These are phyloP conservation scores for Trissolcus brochymenae DNA, from an alignment of 2,888 invertebrate genomes.

Conservation along the genomic window DNA sequence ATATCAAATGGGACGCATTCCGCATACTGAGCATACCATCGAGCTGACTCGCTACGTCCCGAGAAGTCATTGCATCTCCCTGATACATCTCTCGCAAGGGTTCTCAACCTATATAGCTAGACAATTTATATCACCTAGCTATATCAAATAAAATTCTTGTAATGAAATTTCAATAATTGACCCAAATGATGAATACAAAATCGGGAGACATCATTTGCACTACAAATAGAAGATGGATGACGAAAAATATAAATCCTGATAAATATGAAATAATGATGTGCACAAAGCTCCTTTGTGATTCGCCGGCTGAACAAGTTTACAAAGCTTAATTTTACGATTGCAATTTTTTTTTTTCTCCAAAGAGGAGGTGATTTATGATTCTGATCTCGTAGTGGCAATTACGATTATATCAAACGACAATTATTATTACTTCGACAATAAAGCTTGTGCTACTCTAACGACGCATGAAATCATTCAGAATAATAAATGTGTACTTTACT, in stretches of 20 bases:
- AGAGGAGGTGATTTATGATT: conserved; percentile 51
- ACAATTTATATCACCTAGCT: background rate
- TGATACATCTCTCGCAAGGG: conserved; percentile 43
- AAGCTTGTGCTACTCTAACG: conserved; percentile 49
- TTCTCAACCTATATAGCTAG: conserved; percentile 57
- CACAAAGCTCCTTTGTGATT: conserved; percentile 20
- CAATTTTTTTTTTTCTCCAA: conserved; percentile 44
- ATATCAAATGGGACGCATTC: conserved; percentile 71
- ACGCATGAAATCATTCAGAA: conserved; percentile 54
- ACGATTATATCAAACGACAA: conserved; percentile 57
- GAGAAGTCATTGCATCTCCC: conserved; percentile 58
- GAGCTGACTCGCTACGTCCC: conserved; percentile 58
- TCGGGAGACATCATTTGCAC: no score
- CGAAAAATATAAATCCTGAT: background rate
- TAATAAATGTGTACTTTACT: conserved; percentile 36
- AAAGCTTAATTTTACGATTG: conserved; percentile 39
- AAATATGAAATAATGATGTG: background rate
- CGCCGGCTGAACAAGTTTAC: conserved; percentile 36
- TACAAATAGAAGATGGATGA: no score
- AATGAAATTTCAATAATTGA: no score
- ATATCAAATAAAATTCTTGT: no score
- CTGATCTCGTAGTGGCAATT: conserved; percentile 51
- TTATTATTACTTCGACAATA: conserved; percentile 56
- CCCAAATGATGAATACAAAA: no score
- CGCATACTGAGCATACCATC: conserved; percentile 70